These are phyloP conservation scores for Protobothrops mucrosquamatus DNA, from an alignment of 2,113 vertebrate species.

Conservation along the genomic window DNA sequence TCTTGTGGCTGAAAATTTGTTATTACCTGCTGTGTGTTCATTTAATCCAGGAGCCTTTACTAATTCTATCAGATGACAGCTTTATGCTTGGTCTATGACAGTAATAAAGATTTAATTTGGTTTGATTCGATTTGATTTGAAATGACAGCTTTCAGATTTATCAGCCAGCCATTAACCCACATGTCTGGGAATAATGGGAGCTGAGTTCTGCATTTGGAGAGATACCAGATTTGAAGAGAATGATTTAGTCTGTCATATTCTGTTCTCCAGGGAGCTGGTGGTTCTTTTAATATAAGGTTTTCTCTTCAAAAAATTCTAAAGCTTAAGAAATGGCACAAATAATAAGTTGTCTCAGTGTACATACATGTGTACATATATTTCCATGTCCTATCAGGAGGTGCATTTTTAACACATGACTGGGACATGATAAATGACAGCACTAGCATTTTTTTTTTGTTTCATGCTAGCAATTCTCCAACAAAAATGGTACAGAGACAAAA, in stretches of 20 bases:
- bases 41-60: background rate
- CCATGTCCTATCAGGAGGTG: background rate
- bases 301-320: background rate
- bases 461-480: background rate
- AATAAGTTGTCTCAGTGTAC: background rate
- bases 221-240: background rate
- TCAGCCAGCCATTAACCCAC: background rate
- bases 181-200: background rate
- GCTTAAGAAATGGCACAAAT: background rate
- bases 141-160: background rate
- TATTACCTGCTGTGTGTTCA: background rate
- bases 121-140: background rate
- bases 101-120: background rate
- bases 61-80: background rate
- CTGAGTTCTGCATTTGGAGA: background rate
- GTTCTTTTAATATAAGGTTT: background rate
- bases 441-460: background rate
- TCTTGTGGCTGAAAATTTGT: background rate
- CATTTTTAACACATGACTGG: background rate
- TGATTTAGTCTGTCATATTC: background rate
- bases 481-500: background rate
- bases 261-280: background rate
- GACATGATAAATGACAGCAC: background rate
- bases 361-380: background rate
- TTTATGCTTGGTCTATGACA: background rate